Evolutionary conservation across 2,113 vertebrate genomes (phyloP).

Genomic region (Corythaixoides concolor): DNA sequence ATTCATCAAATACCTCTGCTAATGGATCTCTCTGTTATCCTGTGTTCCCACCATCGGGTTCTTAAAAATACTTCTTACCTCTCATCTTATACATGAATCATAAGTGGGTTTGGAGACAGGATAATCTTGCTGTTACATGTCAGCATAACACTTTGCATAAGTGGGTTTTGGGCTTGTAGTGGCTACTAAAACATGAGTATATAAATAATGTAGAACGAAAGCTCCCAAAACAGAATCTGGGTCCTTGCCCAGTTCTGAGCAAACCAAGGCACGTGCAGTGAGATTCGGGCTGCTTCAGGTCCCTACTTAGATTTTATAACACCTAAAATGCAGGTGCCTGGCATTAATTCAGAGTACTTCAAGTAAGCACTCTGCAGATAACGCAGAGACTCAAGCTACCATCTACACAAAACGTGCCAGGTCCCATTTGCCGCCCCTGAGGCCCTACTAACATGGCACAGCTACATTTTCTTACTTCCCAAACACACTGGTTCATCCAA

Average conservation of each 20-base stretch:
- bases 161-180: background rate
- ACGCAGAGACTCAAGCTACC: background rate
- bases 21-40: conserved; percentile 5
- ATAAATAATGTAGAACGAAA: background rate
- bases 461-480: background rate
- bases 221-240: background rate
- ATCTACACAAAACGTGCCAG: background rate
- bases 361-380: background rate
- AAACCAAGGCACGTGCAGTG: background rate
- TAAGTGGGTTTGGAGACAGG: background rate
- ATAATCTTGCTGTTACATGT: background rate
- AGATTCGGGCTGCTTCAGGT: background rate
- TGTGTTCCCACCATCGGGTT: background rate
- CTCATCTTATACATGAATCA: background rate
- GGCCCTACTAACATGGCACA: background rate
- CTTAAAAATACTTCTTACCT: background rate
- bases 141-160: background rate
- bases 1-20: background rate
- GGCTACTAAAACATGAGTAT: background rate
- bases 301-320: background rate
- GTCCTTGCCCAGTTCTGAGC: background rate
- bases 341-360: background rate
- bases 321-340: conserved; percentile 51
- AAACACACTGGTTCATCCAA: background rate
- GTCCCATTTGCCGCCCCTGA: background rate